These are phyloP conservation scores for Tiliacea aurago DNA, from an alignment of 2,888 invertebrate species.

Conservation along the genomic window DNA sequence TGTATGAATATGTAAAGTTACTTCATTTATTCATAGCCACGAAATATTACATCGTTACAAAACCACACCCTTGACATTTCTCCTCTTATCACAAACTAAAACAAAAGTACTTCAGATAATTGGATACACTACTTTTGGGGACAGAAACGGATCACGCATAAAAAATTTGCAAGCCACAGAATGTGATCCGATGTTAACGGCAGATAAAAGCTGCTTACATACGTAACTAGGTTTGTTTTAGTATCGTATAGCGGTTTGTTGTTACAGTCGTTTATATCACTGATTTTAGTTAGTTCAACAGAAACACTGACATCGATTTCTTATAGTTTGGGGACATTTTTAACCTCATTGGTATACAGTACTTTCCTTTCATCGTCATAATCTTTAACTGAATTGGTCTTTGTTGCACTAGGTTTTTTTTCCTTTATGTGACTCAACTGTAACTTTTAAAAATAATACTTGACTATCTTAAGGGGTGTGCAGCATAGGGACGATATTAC, in stretches of 20 bases:
- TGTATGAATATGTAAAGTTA: background rate
- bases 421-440: background rate
- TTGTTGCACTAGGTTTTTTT: background rate
- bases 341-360: background rate
- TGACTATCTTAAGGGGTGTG: background rate
- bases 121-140: slow-evolving; percentile 32
- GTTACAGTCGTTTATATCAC: slow-evolving; percentile 1
- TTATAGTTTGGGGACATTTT: background rate
- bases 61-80: slow-evolving; percentile 37
- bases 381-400: background rate
- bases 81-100: slow-evolving; percentile 1
- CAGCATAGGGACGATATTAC: background rate
- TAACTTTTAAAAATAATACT: background rate
- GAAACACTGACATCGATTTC: background rate
- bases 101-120: slow-evolving; percentile 39
- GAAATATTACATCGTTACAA: slow-evolving; percentile 2
- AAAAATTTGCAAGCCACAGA: slow-evolving; percentile 73
- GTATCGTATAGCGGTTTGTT: slow-evolving; percentile 48
- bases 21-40: background rate
- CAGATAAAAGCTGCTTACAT: slow-evolving; percentile 70
- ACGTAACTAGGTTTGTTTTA: slow-evolving; percentile 57
- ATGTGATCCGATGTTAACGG: slow-evolving; percentile 76
- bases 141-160: slow-evolving; percentile 60
- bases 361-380: background rate
- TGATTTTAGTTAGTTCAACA: slow-evolving; percentile 11